Evolutionary conservation across 64 coral and sea anemone species (phyloP), one percentile per base, ranked within the genome.

Genomic region (Pocillopora damicornis): DNA sequence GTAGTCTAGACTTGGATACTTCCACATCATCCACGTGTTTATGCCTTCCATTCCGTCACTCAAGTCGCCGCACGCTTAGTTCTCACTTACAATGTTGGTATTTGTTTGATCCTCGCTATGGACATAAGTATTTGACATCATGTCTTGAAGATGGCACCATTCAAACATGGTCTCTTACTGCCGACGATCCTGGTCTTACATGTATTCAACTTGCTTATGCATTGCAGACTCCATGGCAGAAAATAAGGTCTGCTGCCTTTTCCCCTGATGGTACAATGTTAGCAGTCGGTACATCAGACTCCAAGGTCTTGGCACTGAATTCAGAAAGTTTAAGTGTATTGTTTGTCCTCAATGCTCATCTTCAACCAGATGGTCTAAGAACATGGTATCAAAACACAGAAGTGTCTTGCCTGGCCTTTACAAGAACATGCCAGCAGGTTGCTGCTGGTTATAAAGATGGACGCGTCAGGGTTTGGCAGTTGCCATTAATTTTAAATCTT

Each of bases 331-430:
- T 97, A 36, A 81, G 78, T 83, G 76, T 90, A 11, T 66, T 97
- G 42, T 97, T 93, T 89, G 76, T 91, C 37, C 62, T 97, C 11
- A 97, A 97, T 90, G 94, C 94, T 1, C 88, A 97, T 59, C 66
- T 93, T 23, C 94, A 97, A 35, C 94, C 94, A 37, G 94, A 97
- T 73, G 94, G 94, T 16, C 85, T 97, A 62, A 77, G 91, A 72
- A 97, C 94, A 12, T 97, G 94, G 94, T 97, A 97, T 56, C 94
- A 93, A 37, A 97, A 97, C 73, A 97, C 94, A 1, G 94, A 97
- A 77, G 94, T 97, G 35, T 97, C 94, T 4, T 97, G 94, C 57
- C 76, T 97, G 91, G 94, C 91, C 12, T 97, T 97, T 35, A 97
- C 94, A 73, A 79, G 94, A 35, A 97, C 94, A 12, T 97, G 94